These are phyloP conservation scores for Apis florea DNA, from an alignment of 1,140 invertebrate genomes.

Conservation along the genomic window DNA sequence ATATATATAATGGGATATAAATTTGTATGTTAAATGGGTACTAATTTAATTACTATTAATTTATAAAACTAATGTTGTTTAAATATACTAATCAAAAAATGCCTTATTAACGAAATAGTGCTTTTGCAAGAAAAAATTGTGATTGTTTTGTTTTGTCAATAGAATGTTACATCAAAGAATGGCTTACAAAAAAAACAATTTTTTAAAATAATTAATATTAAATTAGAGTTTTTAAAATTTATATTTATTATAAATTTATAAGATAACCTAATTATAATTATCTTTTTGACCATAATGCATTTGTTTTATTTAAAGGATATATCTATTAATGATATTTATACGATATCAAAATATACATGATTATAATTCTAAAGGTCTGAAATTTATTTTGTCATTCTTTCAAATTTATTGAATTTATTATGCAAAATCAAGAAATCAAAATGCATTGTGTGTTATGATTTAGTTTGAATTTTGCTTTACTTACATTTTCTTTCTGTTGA, in stretches of 20 bases:
- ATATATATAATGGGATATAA: constrained; percentile 65
- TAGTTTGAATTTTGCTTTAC: constrained; percentile 70
- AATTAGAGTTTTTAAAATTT: constrained; percentile 58
- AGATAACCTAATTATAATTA: constrained; percentile 38
- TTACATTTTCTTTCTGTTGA: constrained; percentile 72
- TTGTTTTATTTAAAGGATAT: constrained; percentile 27
- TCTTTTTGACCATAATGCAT: constrained; percentile 60
- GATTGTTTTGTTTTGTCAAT: constrained; percentile 58
- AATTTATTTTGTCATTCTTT: constrained; percentile 14
- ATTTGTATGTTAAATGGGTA: constrained; percentile 65
- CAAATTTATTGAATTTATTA: constrained; percentile 30
- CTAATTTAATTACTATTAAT: constrained; percentile 54
- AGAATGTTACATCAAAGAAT: constrained; percentile 38
- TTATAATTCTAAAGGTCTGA: constrained; percentile 23
- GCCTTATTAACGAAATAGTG: constrained; percentile 57
- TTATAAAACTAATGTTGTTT: constrained; percentile 56
- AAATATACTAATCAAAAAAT: constrained; percentile 61
- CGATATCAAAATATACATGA: not conserved
- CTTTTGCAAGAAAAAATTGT: constrained; percentile 56
- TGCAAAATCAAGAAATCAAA: constrained; percentile 27
- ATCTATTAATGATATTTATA: not conserved
- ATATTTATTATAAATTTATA: constrained; percentile 52
- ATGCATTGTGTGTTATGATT: constrained; percentile 68
- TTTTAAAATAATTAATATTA: constrained; percentile 46
- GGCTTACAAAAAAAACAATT: constrained; percentile 26